phyloP scores from a whole-genome alignment of 2,797 vertebrate species.

The Chromis chromis region DNA sequence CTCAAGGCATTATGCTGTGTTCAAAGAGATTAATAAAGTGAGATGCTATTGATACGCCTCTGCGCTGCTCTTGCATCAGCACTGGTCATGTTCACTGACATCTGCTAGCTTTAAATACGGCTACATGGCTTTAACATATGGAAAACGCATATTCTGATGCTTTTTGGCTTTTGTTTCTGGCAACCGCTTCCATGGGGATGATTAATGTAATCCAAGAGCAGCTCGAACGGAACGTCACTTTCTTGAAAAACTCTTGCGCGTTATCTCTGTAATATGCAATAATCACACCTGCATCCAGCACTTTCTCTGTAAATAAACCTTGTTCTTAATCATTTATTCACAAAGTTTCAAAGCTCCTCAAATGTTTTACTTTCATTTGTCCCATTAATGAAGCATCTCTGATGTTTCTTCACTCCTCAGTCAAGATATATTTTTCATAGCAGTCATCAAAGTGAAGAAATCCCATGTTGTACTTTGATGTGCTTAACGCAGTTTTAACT shows the following conservation, averaged over 20 bases:
- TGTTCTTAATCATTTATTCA: conserved; percentile 20
- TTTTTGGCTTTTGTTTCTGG: conserved; percentile 14
- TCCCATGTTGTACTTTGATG: conserved; percentile 80
- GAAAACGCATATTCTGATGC: conserved; percentile 3
- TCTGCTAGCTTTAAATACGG: conserved; percentile 41
- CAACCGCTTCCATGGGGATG: conserved; percentile 5
- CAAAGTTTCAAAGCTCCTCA: conserved; percentile 46
- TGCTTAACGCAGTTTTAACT: conserved; percentile 78
- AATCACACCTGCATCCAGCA: conserved; percentile 7
- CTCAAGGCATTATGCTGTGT: conserved; percentile 81
- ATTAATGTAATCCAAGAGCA: conserved; percentile 21
- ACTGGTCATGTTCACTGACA: conserved; percentile 63
- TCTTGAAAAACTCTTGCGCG: background rate
- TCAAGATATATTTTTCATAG: conserved; percentile 73
- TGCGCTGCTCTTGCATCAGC: conserved; percentile 60
- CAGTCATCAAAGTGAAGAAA: conserved; percentile 80
- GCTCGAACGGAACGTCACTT: conserved; percentile 15
- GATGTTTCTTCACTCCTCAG: conserved; percentile 64
- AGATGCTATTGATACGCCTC: conserved; percentile 82
- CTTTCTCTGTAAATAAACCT: conserved; percentile 25
- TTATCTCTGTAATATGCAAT: conserved; percentile 13
- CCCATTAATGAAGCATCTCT: conserved; percentile 70
- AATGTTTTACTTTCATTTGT: conserved; percentile 35
- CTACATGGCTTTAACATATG: conserved; percentile 37
- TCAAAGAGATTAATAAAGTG: conserved; percentile 85